Conservation (phyloP, 1,140 invertebrate genomes). For the Mycetomoellerius zeteki region DNA sequence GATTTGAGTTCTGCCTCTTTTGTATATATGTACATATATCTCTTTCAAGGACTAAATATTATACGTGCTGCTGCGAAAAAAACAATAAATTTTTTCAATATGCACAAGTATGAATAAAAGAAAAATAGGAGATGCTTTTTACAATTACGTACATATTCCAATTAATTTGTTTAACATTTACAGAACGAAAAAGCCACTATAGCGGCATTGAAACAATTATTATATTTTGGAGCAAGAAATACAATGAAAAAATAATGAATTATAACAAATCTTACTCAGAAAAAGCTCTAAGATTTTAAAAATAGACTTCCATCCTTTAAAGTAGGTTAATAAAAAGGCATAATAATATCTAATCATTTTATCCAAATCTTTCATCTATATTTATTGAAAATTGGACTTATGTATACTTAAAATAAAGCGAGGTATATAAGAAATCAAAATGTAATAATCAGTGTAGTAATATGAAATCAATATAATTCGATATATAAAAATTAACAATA, state of each 20-base stretch:
- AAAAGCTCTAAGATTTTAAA: too few species aligned
- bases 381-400: not conserved
- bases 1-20: not conserved
- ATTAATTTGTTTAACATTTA: not conserved
- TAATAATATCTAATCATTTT: not conserved
- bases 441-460: not conserved
- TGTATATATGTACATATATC: too few species aligned
- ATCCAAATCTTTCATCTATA: not conserved
- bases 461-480: not conserved
- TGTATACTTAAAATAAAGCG: not conserved
- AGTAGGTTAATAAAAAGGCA: not conserved
- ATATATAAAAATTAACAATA: not conserved
- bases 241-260: too few species aligned
- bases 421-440: not conserved
- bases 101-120: not conserved
- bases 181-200: too few species aligned
- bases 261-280: too few species aligned
- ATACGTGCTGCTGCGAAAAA: not conserved
- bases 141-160: not conserved
- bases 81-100: not conserved
- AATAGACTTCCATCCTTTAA: too few species aligned
- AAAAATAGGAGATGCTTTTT: not conserved
- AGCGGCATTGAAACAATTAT: too few species aligned
- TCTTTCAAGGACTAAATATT: conserved; percentile 7
- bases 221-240: too few species aligned